Evolutionary conservation across 2,797 vertebrate species (phyloP).

Genomic region (Tapera naevia): DNA sequence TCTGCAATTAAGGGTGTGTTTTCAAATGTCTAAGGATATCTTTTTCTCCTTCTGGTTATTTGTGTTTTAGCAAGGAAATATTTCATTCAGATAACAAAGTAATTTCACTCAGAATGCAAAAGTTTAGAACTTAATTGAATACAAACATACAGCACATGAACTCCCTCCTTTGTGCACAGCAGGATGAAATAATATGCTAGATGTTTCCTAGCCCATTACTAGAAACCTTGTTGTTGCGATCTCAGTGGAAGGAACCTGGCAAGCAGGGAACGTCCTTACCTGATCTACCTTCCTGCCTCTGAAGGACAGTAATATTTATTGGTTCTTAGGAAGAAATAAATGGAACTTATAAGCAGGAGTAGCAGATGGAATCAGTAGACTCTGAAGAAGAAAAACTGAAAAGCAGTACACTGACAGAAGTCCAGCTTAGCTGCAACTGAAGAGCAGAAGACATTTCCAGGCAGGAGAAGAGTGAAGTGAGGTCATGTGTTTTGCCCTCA

Average conservation of each 20-base stretch:
- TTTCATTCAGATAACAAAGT: neutral
- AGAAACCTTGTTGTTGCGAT: neutral
- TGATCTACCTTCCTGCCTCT: neutral
- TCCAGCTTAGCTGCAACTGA: neutral
- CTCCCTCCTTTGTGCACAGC: neutral
- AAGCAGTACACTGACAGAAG: neutral
- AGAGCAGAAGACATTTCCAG: neutral
- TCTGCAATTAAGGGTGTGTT: neutral
- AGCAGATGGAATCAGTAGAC: neutral
- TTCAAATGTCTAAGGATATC: neutral
- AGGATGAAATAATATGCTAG: neutral
- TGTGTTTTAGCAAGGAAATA: neutral
- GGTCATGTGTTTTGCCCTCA: neutral
- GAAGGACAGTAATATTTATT: neutral
- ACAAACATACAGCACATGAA: neutral
- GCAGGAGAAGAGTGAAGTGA: neutral
- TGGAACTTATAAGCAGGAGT: neutral
- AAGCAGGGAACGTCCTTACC: neutral
- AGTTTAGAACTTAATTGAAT: neutral
- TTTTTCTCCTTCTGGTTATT: neutral
- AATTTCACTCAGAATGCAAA: neutral
- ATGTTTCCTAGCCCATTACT: neutral
- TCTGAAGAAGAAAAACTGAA: neutral
- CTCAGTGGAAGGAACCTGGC: neutral
- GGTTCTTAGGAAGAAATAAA: neutral